phyloP scores from a whole-genome alignment of 1,140 invertebrate species.

The Diuraphis noxia region DNA sequence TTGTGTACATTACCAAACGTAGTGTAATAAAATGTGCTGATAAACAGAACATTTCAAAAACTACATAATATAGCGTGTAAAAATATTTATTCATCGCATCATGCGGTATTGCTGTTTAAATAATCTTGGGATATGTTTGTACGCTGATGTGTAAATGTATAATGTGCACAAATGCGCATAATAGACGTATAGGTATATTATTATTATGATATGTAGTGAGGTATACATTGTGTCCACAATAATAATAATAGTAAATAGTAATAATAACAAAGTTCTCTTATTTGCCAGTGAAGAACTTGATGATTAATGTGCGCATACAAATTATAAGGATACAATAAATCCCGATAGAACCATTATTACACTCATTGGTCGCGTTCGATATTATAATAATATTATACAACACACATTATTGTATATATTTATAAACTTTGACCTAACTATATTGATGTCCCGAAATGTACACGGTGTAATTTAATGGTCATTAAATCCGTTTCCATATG shows the following conservation, averaged over 20 bases:
- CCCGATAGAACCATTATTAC: background rate
- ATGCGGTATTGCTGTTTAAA: background rate
- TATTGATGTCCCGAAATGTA: background rate
- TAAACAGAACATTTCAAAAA: background rate
- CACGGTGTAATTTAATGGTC: slow-evolving; percentile 2
- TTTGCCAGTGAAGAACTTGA: background rate
- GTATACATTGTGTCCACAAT: background rate
- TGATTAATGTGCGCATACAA: background rate
- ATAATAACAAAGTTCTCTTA: background rate
- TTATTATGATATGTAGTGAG: background rate
- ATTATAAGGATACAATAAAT: background rate
- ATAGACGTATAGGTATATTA: background rate
- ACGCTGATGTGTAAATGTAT: background rate
- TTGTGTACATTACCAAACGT: background rate
- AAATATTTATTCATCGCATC: background rate
- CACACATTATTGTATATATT: background rate
- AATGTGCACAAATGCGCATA: background rate
- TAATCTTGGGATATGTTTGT: background rate
- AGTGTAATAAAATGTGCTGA: background rate
- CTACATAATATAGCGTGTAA: background rate
- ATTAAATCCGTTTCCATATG: background rate
- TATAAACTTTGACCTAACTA: background rate
- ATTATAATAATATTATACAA: background rate
- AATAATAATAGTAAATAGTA: background rate
- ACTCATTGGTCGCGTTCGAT: background rate